Base-by-base conservation (phyloP, 2,888 invertebrate species). In the Drosophila neutralis region DNA sequence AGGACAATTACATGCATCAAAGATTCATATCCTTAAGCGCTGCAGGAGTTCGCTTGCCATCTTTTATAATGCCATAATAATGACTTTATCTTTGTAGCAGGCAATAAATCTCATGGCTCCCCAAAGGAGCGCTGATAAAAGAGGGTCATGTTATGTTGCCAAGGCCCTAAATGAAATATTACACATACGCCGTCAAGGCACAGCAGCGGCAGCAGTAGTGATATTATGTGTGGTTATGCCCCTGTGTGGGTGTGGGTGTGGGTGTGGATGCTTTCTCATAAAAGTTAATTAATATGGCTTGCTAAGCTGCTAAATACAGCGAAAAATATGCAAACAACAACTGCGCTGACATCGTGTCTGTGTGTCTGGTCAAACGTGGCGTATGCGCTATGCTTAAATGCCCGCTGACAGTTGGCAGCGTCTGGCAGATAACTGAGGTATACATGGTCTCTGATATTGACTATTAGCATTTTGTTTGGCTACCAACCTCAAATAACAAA, bases 41-140 rank as follows among this genome's bases (percentile, higher is more conserved):
- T 82, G 72, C 78, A 72, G 70, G 81, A 57, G 87, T 52, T 82
- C 64, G 35, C 54, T 61, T 49, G 73, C 78, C 80, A 69, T 80
- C 83, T 88, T 85, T 88, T 87, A 86, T 87, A 87, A 87, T 87
- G 78, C 82, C 88, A 80, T 78, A 82, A 89, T 89, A 87, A 87
- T 87, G 90, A 85, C 88, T 87, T 89, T 87, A 87, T 87, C 89
- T 85, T 73, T 85, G 86, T 78, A 85, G 89, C 86, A 72, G 83
- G 87, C 87, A 86, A 89, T 87, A 89, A 87, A 87, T 87, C 87
- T 87, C 70, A 64, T 62, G 68, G 68, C 57, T 31, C 65, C 83
- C 78, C 81, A 76, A 71, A 80, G 83, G 80, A 83, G 68, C 80
- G 33, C 62, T 73, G 82, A 87, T 85, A 76, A 82, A 71, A 73